Percentiles rank a stretch among this genome's conserved stretches.
These are phyloP conservation scores for Spisula solida DNA, from an alignment of 2,888 invertebrate genomes.

Conservation along the genomic window DNA sequence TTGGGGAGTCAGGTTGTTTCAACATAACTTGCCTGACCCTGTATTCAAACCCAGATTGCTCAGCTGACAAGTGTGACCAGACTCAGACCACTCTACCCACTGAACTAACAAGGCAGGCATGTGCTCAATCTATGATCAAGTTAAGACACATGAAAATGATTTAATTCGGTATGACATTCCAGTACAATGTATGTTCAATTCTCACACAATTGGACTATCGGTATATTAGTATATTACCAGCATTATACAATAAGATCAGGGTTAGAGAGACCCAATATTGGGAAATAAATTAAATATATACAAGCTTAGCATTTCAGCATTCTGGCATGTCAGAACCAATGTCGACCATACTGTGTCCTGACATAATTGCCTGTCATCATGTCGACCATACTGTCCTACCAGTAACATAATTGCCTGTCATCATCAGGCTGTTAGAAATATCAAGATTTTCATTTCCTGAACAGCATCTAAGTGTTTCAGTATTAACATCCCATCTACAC, in stretches of 20 bases:
- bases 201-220: not conserved
- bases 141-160: not conserved
- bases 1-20: too few species aligned
- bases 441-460: not conserved
- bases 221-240: too few species aligned
- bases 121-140: too few species aligned
- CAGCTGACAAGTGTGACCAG: too few species aligned
- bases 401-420: conserved; percentile 19
- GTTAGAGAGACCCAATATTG: not conserved
- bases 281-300: conserved; percentile 11
- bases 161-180: not conserved
- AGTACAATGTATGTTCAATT: not conserved
- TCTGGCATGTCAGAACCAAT: conserved; percentile 7
- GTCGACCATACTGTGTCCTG: not conserved
- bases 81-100: too few species aligned
- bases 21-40: too few species aligned
- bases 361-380: conserved; percentile 22
- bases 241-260: not conserved
- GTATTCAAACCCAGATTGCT: too few species aligned
- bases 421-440: not conserved
- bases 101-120: too few species aligned
- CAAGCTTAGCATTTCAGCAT: not conserved
- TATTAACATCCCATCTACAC: not conserved
- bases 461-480: not conserved
- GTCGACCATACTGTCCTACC: not conserved